A percentile compares a stretch with the other conserved stretches of the same genome.
Evolutionary conservation across 2,797 vertebrate species (phyloP).

Genomic region (Gadopsis bispinosus): DNA sequence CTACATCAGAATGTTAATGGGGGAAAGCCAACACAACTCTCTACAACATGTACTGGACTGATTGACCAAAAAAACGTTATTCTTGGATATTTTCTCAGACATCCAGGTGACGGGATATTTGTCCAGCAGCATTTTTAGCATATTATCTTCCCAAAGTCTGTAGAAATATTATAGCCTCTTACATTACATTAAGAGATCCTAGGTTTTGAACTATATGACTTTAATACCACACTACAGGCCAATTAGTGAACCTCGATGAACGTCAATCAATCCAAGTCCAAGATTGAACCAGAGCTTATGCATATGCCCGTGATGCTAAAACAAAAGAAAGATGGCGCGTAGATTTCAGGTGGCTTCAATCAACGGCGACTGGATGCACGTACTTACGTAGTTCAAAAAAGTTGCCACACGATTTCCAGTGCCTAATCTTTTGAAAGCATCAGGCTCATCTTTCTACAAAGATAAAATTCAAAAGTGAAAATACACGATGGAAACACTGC

Average conservation of each 20-base stretch:
- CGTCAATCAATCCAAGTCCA: slow-evolving; percentile 81
- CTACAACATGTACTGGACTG: slow-evolving; percentile 76
- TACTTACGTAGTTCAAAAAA: slow-evolving; percentile 99
- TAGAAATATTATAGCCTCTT: not conserved
- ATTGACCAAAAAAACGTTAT: slow-evolving; percentile 61
- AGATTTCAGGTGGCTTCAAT: slow-evolving; percentile 36
- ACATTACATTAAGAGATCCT: not conserved
- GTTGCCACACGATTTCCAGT: slow-evolving; percentile 99
- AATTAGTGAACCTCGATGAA: not conserved
- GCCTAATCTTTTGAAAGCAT: slow-evolving; percentile 99
- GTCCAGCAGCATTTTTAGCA: not conserved
- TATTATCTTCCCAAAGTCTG: not conserved
- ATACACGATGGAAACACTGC: slow-evolving; percentile 76
- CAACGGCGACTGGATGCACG: slow-evolving; percentile 66
- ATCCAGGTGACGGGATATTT: not conserved
- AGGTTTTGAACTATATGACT: not conserved
- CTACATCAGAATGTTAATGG: slow-evolving; percentile 52
- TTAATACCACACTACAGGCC: not conserved
- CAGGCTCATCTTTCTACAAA: slow-evolving; percentile 98
- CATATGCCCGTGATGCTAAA: slow-evolving; percentile 29
- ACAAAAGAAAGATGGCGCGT: slow-evolving; percentile 12
- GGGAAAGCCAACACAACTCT: slow-evolving; percentile 63
- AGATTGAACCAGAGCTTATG: slow-evolving; percentile 73
- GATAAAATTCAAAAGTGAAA: slow-evolving; percentile 92
- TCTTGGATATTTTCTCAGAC: not conserved